Evolutionary conservation across 2,888 invertebrate genomes (phyloP), one percentile per base, ranked within the genome.

Genomic region (Megamerina dolium): DNA sequence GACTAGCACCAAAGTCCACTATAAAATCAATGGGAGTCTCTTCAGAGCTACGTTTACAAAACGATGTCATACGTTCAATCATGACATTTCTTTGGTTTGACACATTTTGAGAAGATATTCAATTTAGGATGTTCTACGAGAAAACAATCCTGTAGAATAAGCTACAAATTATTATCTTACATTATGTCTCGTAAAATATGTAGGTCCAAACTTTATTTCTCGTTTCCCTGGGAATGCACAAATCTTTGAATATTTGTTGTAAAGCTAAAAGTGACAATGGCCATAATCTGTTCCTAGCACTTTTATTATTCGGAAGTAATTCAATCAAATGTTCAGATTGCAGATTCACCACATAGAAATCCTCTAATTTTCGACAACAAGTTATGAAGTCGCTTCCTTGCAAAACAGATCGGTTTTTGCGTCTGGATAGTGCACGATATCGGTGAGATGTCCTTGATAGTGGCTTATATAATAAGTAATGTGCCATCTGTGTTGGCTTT

Each of bases 71-170:
- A 35, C 76, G 59, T 41, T 69, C 73, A 37, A 91, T 92, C 92
- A 71, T 92, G 88, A 29, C 82, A 77, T 66, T 92, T 92, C 65
- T 92, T 92, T 19, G 81, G 75, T 63, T 91, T 91, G 0, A 92
- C 83, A 70, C 84, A 83, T 70, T 85, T 85, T 48, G 80, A 73
- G 65, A 88, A 86, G 40, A 83, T 65, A 61, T 75, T 74, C 17
- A 82, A 66, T 54, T 75, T 79, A 1, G 72, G 72, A 56, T 77
- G 73, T 20, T 58, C 55, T 32, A 68, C 59, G 47, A 64, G 37
- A 1, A 52, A 17, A 13, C 59, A 58, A 10, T 41, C 35, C 3
- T 45, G 49, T 10, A 54, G 8, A 0, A 14, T 16, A 21, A n/a
- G n/a, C n/a, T n/a, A n/a, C n/a, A n/a, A n/a, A n/a, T n/a, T n/a